Evolutionary conservation across 2,888 invertebrate genomes (phyloP), one percentile per base, ranked within the genome.

Genomic region (Drosophila prolongata): DNA sequence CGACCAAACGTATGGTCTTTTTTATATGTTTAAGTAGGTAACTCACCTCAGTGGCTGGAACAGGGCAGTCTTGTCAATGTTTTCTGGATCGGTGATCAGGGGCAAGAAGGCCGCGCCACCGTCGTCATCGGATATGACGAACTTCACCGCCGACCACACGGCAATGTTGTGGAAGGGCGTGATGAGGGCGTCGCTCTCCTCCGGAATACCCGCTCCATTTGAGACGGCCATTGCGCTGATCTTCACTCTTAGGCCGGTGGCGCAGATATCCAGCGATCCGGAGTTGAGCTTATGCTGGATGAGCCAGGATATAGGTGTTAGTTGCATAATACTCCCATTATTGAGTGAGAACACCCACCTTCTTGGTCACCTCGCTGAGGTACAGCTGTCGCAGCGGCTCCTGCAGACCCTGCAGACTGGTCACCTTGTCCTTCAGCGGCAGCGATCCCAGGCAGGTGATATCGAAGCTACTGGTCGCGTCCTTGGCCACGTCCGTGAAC

Each of bases 111-210:
- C 97, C 5, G 93, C 93, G 46, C 94, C 93, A 59, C 94, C 94
- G 75, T 94, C 94, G 30, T 93, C 92, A 13, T 94, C 93, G 73
- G 95, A 95, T 19, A 96, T 94, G 8, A 96, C 95, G 90, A 97
- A 96, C 91, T 97, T 96, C 2, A 98, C 95, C 0, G 97, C 97
- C 16, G 97, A 97, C 98, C 98, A 98, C 2, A 98, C 97, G 1
- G 97, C 97, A 91, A 98, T 98, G 49, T 97, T 96, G 19, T 97
- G 96, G 89, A 97, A 98, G 2, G 97, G 96, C 89, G 97, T 97
- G 57, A 96, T 91, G 86, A 94, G 83, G 10, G 79, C 70, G 16
- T 91, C 90, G 40, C 38, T 74, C 10, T 80, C 86, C 13, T 79
- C 80, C 10, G 44, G 35, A 8, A 44, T 40, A 19, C 19, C 66